Base-by-base conservation (phyloP, 2,888 invertebrate species). In the Xestia sexstrigata region DNA sequence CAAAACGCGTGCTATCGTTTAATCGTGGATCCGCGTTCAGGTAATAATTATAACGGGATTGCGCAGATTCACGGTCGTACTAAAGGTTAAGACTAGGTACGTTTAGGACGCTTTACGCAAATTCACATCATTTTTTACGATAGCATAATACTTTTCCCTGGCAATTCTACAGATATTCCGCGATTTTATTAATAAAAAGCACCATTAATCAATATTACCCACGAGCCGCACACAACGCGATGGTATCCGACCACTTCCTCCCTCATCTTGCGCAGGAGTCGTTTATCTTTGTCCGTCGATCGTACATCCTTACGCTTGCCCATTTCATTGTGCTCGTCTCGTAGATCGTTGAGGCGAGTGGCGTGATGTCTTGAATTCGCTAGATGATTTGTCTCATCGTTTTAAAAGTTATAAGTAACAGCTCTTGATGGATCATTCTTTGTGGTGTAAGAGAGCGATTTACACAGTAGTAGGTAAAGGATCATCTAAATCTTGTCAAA, bases 241-340 rank as follows among this genome's bases (percentile, higher is more conserved):
- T 70, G 72, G 63, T 73, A 74, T 73, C 75, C 78, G 71, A 75
- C 13, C 70, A 47, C 47, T 86, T 86, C 86, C 86, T 79, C 45
- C 39, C 79, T 60, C 67, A 55, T 76, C 76, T 17, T 72, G 77
- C 82, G 81, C 77, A 39, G 62, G 69, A 84, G 49, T 74, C 70
- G 81, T 71, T 82, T 81, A 83, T 81, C 81, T 82, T 82, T 85
- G 82, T 82, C 65, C 78, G 85, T 85, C 78, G 83, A 85, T 82
- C 74, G 66, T 30, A 74, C 73, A 78, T 73, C 82, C 82, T 81
- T 85, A 82, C 82, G 84, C 65, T 52, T 71, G 81, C 52, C 81
- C 85, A 75, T 82, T 82, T 76, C 68, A 81, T 84, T 82, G 75
- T 73, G 74, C 45, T 45, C 62, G n/a, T 68, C 77, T 47, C 60